phyloP scores from a whole-genome alignment of 2,113 vertebrate genomes.

The Propithecus coquereli region DNA sequence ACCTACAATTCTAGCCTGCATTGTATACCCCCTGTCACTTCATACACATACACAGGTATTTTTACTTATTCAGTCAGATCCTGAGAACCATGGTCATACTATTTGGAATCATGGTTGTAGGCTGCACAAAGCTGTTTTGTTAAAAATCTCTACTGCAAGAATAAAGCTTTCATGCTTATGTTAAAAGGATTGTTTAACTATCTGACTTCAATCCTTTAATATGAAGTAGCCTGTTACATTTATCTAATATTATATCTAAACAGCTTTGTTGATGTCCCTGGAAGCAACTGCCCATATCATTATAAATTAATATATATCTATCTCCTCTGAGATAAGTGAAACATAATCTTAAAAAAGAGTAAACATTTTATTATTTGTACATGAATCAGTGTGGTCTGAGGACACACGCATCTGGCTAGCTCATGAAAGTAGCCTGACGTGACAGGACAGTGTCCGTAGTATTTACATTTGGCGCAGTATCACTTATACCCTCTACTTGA shows the following conservation, averaged over 20 bases:
- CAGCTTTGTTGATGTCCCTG: not conserved
- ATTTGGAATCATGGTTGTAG: not conserved
- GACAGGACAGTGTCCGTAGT: slow-evolving; percentile 34
- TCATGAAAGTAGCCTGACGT: slow-evolving; percentile 63
- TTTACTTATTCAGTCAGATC: not conserved
- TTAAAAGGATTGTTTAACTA: not conserved
- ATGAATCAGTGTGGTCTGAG: slow-evolving; percentile 40
- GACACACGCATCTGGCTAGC: slow-evolving; percentile 64
- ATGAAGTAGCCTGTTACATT: not conserved
- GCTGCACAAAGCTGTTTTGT: not conserved
- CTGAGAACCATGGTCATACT: not conserved
- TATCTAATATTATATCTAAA: slow-evolving; percentile 20
- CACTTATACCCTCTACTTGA: slow-evolving; percentile 53
- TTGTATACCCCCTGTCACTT: too few species aligned
- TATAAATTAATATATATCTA: slow-evolving; percentile 6
- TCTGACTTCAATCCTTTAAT: slow-evolving; percentile 17
- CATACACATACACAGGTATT: not conserved
- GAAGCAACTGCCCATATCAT: not conserved
- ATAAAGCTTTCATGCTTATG: not conserved
- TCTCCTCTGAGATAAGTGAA: slow-evolving; percentile 49
- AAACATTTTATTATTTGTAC: slow-evolving; percentile 75
- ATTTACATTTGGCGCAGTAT: slow-evolving; percentile 48
- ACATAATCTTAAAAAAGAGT: slow-evolving; percentile 71
- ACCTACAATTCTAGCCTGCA: not conserved
- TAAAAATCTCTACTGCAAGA: slow-evolving; percentile 9